Base-by-base conservation (phyloP, 92 coral and sea anemone species). In the Palythoa heliodiscus region DNA sequence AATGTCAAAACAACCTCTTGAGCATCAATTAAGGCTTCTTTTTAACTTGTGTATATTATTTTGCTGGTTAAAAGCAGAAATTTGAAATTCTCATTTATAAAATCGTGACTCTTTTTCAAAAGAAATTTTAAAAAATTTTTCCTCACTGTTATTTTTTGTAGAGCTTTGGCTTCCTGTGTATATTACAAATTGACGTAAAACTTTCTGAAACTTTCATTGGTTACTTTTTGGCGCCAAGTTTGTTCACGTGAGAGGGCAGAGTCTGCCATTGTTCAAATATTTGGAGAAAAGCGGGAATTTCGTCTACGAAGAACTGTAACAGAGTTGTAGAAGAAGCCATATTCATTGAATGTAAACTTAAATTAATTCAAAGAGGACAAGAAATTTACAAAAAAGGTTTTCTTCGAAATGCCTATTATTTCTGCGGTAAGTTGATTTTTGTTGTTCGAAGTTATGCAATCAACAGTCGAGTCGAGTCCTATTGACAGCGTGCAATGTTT, bases 191-290 rank as follows among this genome's bases (percentile, higher is more conserved):
- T 77, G 52, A 58, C 77, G 52, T 71, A 43, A 38, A 38, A 16
- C 10, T 38, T 40, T 17, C 53, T 5, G 2, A 39, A 73, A 73
- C 77, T 43, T n/a, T 54, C 54, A 72, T 60, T 53, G 68, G 73
- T 12, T 23, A 73, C 57, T 48, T n/a, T 73, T 73, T 73, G 57
- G 78, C 78, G 78, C 78, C 78, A 73, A 73, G 78, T 48, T 73
- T 22, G 29, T 54, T 76, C 68, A 76, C 81, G 68, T 76, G 81
- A 25, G 81, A 25, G 37, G 13, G 47, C 11, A 2, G 81, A 2
- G 5, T 24, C 1, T 11, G 2, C 29, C 1, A 7, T 17, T 10
- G 29, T 74, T 52, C 58, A 52, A 25, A 14, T 4, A 2, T 17
- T 70, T 70, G 61, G 63, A 5, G 0, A n/a, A 63, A 35, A 63